Evolutionary conservation across 1,140 invertebrate genomes (phyloP).

Genomic region (Vanessa atalanta): DNA sequence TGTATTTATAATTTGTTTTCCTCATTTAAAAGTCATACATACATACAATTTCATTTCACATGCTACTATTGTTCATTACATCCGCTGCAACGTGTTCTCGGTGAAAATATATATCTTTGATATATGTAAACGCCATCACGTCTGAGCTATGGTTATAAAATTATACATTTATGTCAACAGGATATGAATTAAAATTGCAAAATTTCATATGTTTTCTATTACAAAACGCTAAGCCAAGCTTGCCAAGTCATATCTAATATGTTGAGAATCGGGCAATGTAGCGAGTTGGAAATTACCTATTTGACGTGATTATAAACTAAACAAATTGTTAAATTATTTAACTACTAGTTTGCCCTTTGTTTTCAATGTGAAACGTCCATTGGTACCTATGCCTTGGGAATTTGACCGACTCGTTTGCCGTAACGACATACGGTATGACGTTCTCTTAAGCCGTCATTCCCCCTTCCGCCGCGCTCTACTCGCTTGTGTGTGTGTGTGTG

Average conservation of each 20-base stretch:
- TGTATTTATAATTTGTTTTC: slow-evolving; percentile 10
- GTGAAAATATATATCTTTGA: slow-evolving; percentile 21
- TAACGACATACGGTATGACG: no score
- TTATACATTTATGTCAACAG: slow-evolving; percentile 57
- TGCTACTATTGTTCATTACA: slow-evolving; percentile 31
- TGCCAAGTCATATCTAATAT: neutral
- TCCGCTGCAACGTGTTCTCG: slow-evolving; percentile 25
- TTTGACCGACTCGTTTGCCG: no score
- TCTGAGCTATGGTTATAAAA: slow-evolving; percentile 46
- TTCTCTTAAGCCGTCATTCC: no score
- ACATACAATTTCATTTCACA: slow-evolving; percentile 21
- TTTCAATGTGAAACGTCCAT: no score
- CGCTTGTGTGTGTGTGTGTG: no score
- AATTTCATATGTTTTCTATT: slow-evolving; percentile 28
- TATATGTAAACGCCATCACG: slow-evolving; percentile 33
- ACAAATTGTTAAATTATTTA: no score
- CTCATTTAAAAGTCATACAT: slow-evolving; percentile 6
- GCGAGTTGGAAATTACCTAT: no score
- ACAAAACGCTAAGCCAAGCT: neutral
- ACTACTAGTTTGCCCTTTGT: no score
- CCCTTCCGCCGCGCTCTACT: no score
- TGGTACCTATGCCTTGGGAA: no score
- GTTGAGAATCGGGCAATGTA: neutral
- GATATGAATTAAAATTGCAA: slow-evolving; percentile 62
- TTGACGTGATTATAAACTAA: no score